Evolutionary conservation across 2,113 vertebrate species (phyloP), one percentile per base, ranked within the genome.

Genomic region (Piprites chloris): DNA sequence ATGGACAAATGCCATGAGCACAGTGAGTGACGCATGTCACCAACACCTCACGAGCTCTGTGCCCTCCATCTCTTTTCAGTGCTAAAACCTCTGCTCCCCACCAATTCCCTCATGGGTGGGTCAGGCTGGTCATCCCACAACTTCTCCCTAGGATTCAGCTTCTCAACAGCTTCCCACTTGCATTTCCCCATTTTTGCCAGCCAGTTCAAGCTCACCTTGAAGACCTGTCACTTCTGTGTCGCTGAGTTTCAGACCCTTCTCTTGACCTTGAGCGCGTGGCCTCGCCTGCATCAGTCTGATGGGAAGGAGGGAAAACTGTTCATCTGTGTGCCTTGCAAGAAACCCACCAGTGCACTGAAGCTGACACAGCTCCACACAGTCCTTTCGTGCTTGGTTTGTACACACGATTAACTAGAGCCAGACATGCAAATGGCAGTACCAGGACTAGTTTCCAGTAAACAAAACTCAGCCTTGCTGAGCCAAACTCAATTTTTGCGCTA

Each of bases 171-270:
- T 92, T 69, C 50, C 59, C 6, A 3, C 0, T 14, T 30, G 11
- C 17, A 46, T 5, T 49, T 46, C 46, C 72, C 47, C 15, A 14
- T 41, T 77, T 49, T 8, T 30, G 39, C 20, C 30, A 35, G 65
- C 23, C 41, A 56, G 26, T 17, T 32, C 19, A 18, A 85, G 55
- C 97, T 98, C 98, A 99, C 99, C 98, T 98, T 77, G 97, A 86
- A 75, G 98, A 96, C 85, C 98, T 99, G 86, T 98, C 97, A 56
- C 97, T 97, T 96, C 86, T 98, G 71, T 98, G 98, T 86, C 97
- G 98, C 85, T 98, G 98, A 91, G 97, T 68, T 85, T 99, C 99
- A 4, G 97, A 86, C 30, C 98, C 98, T 9, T 99, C 99, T 95
- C 97, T 98, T 56, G 98, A 97, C 94, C 98, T 98, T 47, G 98